Evolutionary conservation across 2,888 invertebrate species (phyloP), one percentile per base, ranked within the genome.

Genomic region (Synergus umbraculus): DNA sequence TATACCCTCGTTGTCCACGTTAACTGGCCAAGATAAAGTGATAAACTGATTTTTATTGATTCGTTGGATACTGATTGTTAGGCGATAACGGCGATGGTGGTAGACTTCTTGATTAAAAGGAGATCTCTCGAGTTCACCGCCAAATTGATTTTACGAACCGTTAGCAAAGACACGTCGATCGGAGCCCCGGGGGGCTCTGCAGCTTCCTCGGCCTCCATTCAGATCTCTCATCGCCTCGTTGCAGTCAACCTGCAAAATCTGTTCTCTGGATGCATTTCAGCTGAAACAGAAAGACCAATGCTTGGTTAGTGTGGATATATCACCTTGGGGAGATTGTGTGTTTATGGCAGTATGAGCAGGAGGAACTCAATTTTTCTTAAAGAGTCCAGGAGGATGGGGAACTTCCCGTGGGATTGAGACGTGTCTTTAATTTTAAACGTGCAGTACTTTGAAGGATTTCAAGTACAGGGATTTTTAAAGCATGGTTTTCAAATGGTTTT

Each of bases 161-260:
- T 83, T 80, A 83, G 58, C 81, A 84, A 85, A 82, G 85, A 83
- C 86, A 88, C 84, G 88, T 88, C 85, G 86, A 87, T 87, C 86
- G 85, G 83, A 89, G 90, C 91, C 91, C 91, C 91, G 87, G 90
- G 91, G 91, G 91, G 91, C 91, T 91, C 91, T 87, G 90, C 89
- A 86, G 88, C 87, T 90, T 91, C 91, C 88, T 91, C 91, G 89
- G 91, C 87, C 91, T 91, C 91, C 91, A 91, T 91, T 89, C 89
- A 89, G 89, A 83, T 86, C 86, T 89, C 88, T 91, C 91, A 91
- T 91, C 88, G 90, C 88, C 89, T 89, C 87, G 88, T 81, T 79
- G 81, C 80, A 63, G 76, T 69, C 54, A 44, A 54, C 78, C 76
- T 37, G 76, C 79, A 78, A 81, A 81, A 82, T 82, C 82, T 80